These are phyloP conservation scores for Anthrax anthrax DNA, from an alignment of 2,888 invertebrate species.

Conservation along the genomic window DNA sequence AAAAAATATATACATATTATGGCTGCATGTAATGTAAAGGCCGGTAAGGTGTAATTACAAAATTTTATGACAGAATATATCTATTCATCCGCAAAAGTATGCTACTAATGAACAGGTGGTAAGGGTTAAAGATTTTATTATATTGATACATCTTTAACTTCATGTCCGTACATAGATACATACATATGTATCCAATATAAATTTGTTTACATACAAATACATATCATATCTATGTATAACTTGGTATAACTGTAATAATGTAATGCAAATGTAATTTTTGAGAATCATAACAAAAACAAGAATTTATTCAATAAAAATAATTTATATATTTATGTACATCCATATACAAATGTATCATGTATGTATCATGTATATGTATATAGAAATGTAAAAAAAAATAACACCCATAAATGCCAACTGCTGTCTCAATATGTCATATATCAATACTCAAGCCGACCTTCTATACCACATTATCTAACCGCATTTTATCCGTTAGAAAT, in stretches of 20 bases:
- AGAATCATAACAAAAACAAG: no score
- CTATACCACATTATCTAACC: constrained; percentile 1
- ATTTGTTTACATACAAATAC: no score
- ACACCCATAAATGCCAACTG: constrained; percentile 11
- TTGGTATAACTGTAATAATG: no score
- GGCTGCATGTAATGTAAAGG: no score
- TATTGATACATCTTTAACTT: not conserved
- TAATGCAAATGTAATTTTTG: no score
- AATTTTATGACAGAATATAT: constrained; percentile 2
- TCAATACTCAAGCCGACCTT: constrained; percentile 7
- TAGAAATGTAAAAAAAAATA: not conserved
- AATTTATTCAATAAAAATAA: not conserved
- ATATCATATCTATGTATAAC: no score
- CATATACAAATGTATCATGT: not conserved
- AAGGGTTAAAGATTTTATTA: no score
- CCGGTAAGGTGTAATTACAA: constrained; percentile 4
- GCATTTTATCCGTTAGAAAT: not conserved
- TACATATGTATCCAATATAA: no score
- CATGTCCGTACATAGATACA: no score
- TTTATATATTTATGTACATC: no score
- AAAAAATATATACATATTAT: no score
- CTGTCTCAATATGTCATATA: constrained; percentile 12
- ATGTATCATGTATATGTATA: not conserved
- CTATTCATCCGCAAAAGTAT: constrained; percentile 1
- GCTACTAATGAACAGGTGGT: constrained; percentile 1